These are phyloP conservation scores for Leptodirus hochenwartii DNA, from an alignment of 2,888 invertebrate genomes.

Conservation along the genomic window DNA sequence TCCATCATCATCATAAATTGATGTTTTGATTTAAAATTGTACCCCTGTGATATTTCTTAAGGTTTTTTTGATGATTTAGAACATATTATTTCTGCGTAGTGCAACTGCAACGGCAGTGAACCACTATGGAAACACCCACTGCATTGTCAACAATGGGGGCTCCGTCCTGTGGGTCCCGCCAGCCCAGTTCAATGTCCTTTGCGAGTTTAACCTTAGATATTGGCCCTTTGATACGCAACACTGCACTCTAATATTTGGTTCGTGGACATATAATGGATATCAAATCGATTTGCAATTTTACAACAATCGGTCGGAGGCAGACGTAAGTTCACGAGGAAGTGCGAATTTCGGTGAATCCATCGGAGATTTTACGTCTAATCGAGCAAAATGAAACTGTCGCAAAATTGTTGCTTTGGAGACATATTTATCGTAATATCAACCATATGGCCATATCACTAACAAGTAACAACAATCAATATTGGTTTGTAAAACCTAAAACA, in stretches of 20 bases:
- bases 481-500: too few species aligned
- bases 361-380: too few species aligned
- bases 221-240: slow-evolving; percentile 64
- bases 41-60: too few species aligned
- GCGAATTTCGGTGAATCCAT: slow-evolving; percentile 5
- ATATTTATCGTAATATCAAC: too few species aligned
- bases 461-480: too few species aligned
- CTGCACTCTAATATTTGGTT: slow-evolving; percentile 49
- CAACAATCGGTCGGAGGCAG: slow-evolving; percentile 15
- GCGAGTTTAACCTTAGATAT: slow-evolving; percentile 41
- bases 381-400: too few species aligned
- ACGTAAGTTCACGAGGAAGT: slow-evolving; percentile 14
- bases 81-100: slow-evolving; percentile 21
- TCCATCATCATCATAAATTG: too few species aligned
- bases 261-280: slow-evolving; percentile 47
- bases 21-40: too few species aligned
- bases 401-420: too few species aligned
- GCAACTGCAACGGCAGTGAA: slow-evolving; percentile 39
- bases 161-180: slow-evolving; percentile 47
- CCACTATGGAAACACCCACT: slow-evolving; percentile 37
- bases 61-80: background rate
- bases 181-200: slow-evolving; percentile 44
- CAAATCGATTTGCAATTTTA: slow-evolving; percentile 31
- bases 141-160: slow-evolving; percentile 31
- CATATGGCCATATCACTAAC: too few species aligned